Evolutionary conservation across 2,797 vertebrate species (phyloP), one percentile per base, ranked within the genome.

Genomic region (Crenuchus spilurus): DNA sequence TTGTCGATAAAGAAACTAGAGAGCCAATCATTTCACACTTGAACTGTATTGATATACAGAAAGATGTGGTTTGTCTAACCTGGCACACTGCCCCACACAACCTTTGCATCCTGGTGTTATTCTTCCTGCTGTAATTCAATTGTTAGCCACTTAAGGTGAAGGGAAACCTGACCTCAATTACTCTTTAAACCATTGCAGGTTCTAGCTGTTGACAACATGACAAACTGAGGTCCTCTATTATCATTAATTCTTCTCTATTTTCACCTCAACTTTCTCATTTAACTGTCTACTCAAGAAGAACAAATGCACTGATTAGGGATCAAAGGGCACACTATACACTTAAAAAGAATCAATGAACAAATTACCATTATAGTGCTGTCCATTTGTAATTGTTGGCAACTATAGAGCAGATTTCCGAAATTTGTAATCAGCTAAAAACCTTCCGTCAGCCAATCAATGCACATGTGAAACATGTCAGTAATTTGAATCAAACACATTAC

Each of bases 301-400:
- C 55, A 74, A 79, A 68, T 48, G 41, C 64, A 68, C 52, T 74
- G 49, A 77, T 79, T 79, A 69, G 48, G 39, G 52, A 61, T 52
- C 77, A 71, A 66, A 75, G 65, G 75, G 52, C 62, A 60, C 30
- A 1, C 30, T 75, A 70, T 71, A 48, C 62, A 63, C 76, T 77
- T 74, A 63, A 14, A 49, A 39, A 37, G 24, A 64, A 62, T 81
- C 63, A 67, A 65, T 65, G 70, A 55, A 70, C 69, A 71, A 76
- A 71, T 76, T 51, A 52, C 42, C 35, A 30, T 63, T 49, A 42
- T 57, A 16, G 24, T 60, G 49, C 33, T 37, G 37, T 54, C 26
- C 49, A 51, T 80, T 67, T 62, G 62, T 46, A 48, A 64, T 74
- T 68, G 46, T 22, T 48, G 6, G 26, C 16, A 70, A 42, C 1